Percentiles rank a stretch among this genome's conserved stretches.
Conservation (phyloP, 2,113 vertebrate species). For the Eurypyga helias region DNA sequence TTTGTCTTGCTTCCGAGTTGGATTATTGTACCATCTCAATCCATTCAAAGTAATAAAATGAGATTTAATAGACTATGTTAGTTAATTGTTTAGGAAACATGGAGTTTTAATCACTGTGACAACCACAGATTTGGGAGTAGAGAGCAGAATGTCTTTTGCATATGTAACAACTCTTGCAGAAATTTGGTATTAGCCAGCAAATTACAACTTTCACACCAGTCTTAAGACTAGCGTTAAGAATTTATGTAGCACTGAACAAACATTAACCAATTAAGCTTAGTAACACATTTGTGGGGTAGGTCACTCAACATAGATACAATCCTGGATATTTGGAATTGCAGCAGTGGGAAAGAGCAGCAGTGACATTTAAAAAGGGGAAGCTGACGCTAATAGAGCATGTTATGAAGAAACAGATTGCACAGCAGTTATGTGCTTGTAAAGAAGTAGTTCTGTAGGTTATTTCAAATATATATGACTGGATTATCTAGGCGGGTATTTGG, state of each 20-base stretch:
- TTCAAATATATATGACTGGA: background rate
- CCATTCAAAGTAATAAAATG: conserved; percentile 62
- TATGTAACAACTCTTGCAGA: conserved; percentile 32
- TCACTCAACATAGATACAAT: background rate
- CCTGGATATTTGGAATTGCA: background rate
- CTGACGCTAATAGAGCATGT: background rate
- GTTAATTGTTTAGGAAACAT: conserved; percentile 72
- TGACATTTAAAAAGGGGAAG: background rate
- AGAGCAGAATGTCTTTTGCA: conserved; percentile 46
- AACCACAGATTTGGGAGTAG: conserved; percentile 52
- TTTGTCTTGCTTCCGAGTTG: conserved; percentile 9
- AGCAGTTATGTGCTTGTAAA: background rate
- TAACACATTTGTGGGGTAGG: background rate
- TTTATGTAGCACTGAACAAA: background rate
- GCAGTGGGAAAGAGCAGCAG: background rate
- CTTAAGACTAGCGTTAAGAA: background rate
- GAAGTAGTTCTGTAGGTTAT: background rate
- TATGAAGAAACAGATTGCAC: background rate
- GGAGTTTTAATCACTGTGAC: conserved; percentile 59
- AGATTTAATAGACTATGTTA: conserved; percentile 69
- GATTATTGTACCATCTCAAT: conserved; percentile 58
- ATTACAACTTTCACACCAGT: background rate
- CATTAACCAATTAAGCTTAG: background rate
- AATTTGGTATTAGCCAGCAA: conserved; percentile 38
- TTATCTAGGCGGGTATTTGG: background rate